Conservation (phyloP, 2,113 vertebrate genomes). For the Panthera uncia region DNA sequence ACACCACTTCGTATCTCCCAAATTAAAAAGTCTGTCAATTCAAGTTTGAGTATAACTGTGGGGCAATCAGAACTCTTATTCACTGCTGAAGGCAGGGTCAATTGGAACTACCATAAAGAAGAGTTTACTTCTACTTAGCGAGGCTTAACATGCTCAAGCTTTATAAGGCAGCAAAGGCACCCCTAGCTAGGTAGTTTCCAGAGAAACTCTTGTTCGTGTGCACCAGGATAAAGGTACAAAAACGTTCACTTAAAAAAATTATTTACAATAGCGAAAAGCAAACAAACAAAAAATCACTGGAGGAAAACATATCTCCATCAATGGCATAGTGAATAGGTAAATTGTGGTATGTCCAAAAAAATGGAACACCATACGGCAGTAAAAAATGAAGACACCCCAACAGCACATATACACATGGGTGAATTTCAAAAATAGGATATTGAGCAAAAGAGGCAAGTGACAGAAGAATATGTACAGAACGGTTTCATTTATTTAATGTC, state of each 20-base stretch:
- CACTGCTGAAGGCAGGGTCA: background rate
- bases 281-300: background rate
- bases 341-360: background rate
- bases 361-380: background rate
- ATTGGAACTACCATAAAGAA: background rate
- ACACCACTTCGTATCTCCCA: background rate
- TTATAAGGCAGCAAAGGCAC: background rate
- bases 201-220: background rate
- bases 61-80: background rate
- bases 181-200: background rate
- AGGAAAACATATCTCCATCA: background rate
- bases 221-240: background rate
- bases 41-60: background rate
- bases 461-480: background rate
- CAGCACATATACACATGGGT: background rate
- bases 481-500: conserved; percentile 21
- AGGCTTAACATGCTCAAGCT: background rate
- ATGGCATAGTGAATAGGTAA: background rate
- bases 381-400: background rate
- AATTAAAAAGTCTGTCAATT: background rate
- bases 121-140: background rate
- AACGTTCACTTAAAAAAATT: background rate
- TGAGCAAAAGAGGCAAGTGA: background rate
- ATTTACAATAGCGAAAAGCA: background rate
- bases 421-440: background rate